Evolutionary conservation across 2,797 vertebrate species (phyloP).

Genomic region (Morelia viridis): DNA sequence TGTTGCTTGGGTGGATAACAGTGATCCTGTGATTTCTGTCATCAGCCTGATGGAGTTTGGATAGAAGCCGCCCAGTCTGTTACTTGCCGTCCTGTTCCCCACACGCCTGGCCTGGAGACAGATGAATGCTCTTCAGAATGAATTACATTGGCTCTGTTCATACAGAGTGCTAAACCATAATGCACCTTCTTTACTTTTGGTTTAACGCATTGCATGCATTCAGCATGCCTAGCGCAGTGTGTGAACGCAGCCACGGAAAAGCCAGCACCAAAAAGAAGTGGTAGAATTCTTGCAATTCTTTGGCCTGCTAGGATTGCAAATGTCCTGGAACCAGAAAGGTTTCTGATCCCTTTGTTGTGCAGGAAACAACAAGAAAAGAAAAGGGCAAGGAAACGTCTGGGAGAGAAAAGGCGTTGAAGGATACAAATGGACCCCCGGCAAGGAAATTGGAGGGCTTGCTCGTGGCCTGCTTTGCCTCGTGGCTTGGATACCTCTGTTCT

Average conservation of each 20-base stretch:
- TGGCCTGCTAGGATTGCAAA: no score
- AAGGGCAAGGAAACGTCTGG: not conserved
- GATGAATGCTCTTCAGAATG: not conserved
- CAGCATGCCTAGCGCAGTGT: not conserved
- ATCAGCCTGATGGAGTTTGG: not conserved
- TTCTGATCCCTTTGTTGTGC: not conserved
- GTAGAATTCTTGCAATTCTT: not conserved
- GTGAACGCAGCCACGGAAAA: not conserved
- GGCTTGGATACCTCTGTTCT: not conserved
- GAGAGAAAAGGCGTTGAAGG: not conserved
- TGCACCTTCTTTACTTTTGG: not conserved
- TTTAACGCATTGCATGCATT: not conserved
- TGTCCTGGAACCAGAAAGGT: not conserved
- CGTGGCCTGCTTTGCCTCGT: no score
- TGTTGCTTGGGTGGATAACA: no score
- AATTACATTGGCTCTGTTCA: not conserved
- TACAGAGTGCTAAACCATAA: not conserved
- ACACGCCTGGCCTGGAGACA: not conserved
- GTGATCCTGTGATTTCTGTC: not conserved
- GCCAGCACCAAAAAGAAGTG: not conserved
- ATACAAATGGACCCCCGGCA: not conserved
- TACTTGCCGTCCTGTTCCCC: not conserved
- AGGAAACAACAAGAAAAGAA: not conserved
- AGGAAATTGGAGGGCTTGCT: not conserved
- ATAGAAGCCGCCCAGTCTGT: not conserved